Evolutionary conservation across 2,888 invertebrate species (phyloP).

Genomic region (Zaprionus lineosus): DNA sequence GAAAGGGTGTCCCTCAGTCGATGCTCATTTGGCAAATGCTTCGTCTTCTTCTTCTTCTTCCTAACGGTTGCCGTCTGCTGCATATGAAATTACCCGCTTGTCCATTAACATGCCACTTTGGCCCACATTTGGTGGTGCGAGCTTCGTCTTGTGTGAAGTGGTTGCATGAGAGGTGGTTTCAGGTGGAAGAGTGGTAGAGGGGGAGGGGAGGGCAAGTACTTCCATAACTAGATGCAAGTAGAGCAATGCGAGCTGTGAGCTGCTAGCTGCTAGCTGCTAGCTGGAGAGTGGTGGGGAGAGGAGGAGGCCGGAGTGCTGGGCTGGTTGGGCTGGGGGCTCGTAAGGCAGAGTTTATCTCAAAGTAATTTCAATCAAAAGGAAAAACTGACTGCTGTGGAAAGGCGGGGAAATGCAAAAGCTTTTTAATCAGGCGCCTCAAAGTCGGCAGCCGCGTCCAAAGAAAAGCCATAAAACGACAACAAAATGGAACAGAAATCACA

Average conservation of each 20-base stretch:
- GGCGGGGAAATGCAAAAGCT: constrained; percentile 58
- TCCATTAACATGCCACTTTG: constrained; percentile 60
- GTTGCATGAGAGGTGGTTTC: no score
- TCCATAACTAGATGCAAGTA: background rate
- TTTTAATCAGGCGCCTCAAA: constrained; percentile 71
- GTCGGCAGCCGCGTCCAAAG: constrained; percentile 57
- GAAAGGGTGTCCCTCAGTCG: constrained; percentile 37
- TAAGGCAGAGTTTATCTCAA: constrained; percentile 25
- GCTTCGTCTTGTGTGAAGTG: constrained; percentile 19
- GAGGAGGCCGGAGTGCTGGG: background rate
- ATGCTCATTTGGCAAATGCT: background rate
- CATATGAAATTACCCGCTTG: constrained; percentile 71
- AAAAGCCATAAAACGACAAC: constrained; percentile 34
- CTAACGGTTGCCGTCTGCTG: constrained; percentile 30
- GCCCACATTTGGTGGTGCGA: constrained; percentile 58
- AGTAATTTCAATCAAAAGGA: constrained; percentile 51
- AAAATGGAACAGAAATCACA: constrained; percentile 58
- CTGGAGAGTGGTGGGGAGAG: constrained; percentile 3
- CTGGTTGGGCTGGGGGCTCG: background rate
- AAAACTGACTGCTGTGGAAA: constrained; percentile 8
- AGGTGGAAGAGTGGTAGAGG: no score
- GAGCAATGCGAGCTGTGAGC: constrained; percentile 2
- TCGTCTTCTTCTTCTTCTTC: background rate
- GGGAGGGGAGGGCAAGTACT: no score
- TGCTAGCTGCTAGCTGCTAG: no score